Conservation (phyloP, 2,888 invertebrate genomes). For the Entomobrya multifasciata region DNA sequence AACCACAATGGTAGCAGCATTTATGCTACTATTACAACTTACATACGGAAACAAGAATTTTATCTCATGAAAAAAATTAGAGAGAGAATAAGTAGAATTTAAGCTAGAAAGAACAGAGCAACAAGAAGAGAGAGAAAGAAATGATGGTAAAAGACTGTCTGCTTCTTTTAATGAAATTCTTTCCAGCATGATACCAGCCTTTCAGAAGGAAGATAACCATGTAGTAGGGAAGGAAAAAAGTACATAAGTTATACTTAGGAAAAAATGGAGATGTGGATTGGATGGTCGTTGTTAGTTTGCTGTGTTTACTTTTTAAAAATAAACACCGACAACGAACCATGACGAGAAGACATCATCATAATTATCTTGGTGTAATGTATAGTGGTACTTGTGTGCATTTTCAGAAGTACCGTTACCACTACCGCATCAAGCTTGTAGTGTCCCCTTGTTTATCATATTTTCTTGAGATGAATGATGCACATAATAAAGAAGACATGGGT, state of each 20-base stretch:
- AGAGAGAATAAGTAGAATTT: neutral
- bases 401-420: neutral
- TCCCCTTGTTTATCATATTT: constrained; percentile 1
- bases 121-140: neutral
- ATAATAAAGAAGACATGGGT: neutral
- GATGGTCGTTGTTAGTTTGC: neutral
- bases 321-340: neutral
- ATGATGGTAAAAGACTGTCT: neutral
- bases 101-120: neutral
- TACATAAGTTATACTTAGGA: too few relatives aligned
- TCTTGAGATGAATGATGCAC: constrained; percentile 1
- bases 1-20: constrained; percentile 2
- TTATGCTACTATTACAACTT: neutral
- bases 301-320: constrained; percentile 10
- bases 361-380: constrained; percentile 23
- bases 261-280: too few relatives aligned
- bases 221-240: neutral
- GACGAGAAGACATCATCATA: constrained; percentile 39
- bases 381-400: constrained; percentile 14
- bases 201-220: neutral
- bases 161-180: constrained; percentile 46
- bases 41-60: constrained; percentile 20
- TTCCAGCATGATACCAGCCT: constrained; percentile 47
- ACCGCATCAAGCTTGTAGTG: constrained; percentile 2
- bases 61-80: neutral